Conservation (phyloP, 2,797 vertebrate species). For the Phrynocephalus vlangalii region DNA sequence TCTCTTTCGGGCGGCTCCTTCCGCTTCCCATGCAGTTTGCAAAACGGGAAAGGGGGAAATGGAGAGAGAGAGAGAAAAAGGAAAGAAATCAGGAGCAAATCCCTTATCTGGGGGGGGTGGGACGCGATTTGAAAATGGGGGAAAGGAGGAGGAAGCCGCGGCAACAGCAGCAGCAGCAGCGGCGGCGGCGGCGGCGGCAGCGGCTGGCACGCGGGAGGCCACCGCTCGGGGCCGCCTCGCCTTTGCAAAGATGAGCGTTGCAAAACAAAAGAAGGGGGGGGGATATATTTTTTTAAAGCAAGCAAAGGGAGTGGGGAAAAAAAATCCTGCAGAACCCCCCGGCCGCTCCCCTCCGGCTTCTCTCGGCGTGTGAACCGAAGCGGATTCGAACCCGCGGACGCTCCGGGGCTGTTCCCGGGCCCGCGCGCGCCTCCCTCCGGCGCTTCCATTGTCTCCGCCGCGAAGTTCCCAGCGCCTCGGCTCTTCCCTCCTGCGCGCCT, state of each 20-base stretch:
- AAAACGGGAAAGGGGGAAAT: neutral
- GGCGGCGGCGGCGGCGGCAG: too few relatives aligned
- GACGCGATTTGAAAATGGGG: neutral
- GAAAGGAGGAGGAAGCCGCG: neutral
- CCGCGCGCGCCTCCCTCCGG: constrained; percentile 19
- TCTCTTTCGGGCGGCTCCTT: constrained; percentile 27
- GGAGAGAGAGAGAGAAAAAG: too few relatives aligned
- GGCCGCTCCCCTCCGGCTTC: neutral
- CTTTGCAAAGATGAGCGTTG: neutral
- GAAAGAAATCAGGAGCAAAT: neutral
- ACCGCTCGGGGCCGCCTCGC: too few relatives aligned
- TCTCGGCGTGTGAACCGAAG: neutral
- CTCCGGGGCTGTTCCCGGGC: constrained; percentile 27
- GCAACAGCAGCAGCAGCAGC: neutral
- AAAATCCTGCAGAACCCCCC: neutral
- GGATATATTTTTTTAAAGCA: too few relatives aligned
- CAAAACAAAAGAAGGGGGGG: neutral
- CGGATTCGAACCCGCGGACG: constrained; percentile 22
- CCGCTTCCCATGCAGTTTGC: constrained; percentile 31
- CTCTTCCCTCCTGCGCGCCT: neutral
- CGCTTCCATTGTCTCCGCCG: constrained; percentile 32
- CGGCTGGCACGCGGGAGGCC: too few relatives aligned
- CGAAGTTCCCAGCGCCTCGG: neutral
- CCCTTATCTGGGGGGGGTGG: too few relatives aligned
- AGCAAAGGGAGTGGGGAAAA: too few relatives aligned